A percentile compares a stretch with the other conserved stretches of the same genome.
phyloP scores from a whole-genome alignment of 2,113 vertebrate genomes.

The Halcyon senegalensis region DNA sequence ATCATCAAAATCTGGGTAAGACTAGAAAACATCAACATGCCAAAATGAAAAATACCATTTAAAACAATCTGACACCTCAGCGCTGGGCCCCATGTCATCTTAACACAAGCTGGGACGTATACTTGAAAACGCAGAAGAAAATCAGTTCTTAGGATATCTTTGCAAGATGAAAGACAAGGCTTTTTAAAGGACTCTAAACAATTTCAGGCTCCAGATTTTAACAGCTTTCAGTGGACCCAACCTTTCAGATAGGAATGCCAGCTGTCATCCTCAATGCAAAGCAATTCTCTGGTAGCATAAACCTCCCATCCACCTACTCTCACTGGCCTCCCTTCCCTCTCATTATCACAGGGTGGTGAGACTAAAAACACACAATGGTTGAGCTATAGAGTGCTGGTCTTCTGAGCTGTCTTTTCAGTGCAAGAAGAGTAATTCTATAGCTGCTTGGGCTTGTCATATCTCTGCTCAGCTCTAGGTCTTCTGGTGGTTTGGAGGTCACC shows the following conservation, averaged over 20 bases:
- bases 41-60: slow-evolving; percentile 48
- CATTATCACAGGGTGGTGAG: not conserved
- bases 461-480: not conserved
- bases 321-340: not conserved
- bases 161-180: slow-evolving; percentile 37
- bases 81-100: slow-evolving; percentile 45
- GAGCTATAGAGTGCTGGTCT: not conserved
- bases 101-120: slow-evolving; percentile 1
- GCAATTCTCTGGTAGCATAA: not conserved
- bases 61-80: slow-evolving; percentile 48
- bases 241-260: slow-evolving; percentile 22
- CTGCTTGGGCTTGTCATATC: not conserved
- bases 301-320: not conserved
- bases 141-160: slow-evolving; percentile 47
- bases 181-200: slow-evolving; percentile 52
- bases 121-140: slow-evolving; percentile 39
- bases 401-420: not conserved
- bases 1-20: slow-evolving; percentile 1
- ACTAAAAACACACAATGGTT: not conserved
- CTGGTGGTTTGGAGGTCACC: not conserved
- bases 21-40: slow-evolving; percentile 50
- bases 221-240: slow-evolving; percentile 25
- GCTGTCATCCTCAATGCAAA: not conserved
- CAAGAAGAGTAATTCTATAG: not conserved
- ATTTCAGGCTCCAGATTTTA: slow-evolving; percentile 39